A percentile compares a stretch with the other conserved stretches of the same genome.
These are phyloP conservation scores for Andrena trimmerana DNA, from an alignment of 2,888 invertebrate species.

Conservation along the genomic window DNA sequence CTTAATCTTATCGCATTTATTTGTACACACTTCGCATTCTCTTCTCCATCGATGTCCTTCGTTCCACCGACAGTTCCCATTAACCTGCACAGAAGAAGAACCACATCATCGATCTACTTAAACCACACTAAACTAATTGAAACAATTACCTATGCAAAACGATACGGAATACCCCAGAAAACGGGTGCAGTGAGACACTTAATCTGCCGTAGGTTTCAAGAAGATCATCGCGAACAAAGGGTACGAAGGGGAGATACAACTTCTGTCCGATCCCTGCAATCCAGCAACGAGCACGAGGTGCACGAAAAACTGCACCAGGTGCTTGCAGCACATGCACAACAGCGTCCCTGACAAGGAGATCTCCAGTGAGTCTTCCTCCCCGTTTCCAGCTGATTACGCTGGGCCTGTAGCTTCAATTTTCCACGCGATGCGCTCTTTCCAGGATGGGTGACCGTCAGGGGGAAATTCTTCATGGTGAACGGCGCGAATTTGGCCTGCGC, in stretches of 20 bases:
- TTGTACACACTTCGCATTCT: neutral
- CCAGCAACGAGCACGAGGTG: slow-evolving; percentile 85
- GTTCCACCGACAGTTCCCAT: too few species aligned
- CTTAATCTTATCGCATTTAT: neutral
- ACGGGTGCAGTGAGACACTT: too few species aligned
- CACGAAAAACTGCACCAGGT: slow-evolving; percentile 86
- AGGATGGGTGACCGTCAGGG: slow-evolving; percentile 88
- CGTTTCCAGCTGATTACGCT: too few species aligned
- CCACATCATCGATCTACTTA: too few species aligned
- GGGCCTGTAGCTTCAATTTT: neutral
- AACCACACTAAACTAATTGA: too few species aligned
- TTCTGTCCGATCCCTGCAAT: slow-evolving; percentile 85
- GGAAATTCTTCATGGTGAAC: slow-evolving; percentile 92
- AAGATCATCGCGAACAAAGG: slow-evolving; percentile 88
- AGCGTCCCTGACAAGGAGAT: slow-evolving; percentile 78
- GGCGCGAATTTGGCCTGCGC: slow-evolving; percentile 92
- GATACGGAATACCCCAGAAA: too few species aligned
- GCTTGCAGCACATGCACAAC: slow-evolving; percentile 78
- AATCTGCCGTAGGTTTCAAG: slow-evolving; percentile 86
- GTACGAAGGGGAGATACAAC: slow-evolving; percentile 88
- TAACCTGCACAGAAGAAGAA: too few species aligned
- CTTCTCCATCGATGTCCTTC: neutral
- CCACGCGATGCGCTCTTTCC: neutral
- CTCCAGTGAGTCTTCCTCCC: slow-evolving; percentile 74
- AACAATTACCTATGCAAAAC: too few species aligned